phyloP scores from a whole-genome alignment of 1,140 invertebrate species.

The Cylas formicarius region DNA sequence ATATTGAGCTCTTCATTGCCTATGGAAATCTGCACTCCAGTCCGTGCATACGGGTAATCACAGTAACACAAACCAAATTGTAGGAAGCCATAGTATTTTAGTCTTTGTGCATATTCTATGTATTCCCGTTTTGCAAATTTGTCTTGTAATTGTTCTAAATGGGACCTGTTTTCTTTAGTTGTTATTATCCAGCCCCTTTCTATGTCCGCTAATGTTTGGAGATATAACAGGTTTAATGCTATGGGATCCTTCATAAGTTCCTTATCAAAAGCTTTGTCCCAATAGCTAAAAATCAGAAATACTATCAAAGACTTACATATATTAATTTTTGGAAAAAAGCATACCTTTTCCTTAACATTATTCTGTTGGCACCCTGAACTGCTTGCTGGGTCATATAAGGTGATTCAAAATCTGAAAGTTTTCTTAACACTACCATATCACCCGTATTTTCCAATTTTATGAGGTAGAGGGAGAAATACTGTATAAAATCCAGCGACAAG shows the following conservation, averaged over 20 bases:
- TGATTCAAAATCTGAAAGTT: slow-evolving; percentile 92
- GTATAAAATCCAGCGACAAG: slow-evolving; percentile 65
- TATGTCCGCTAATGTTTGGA: slow-evolving; percentile 80
- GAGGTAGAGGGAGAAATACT: slow-evolving; percentile 85
- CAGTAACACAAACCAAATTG: slow-evolving; percentile 70
- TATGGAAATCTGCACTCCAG: slow-evolving; percentile 60
- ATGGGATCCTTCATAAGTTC: slow-evolving; percentile 73
- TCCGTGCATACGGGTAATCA: slow-evolving; percentile 68
- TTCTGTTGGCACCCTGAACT: slow-evolving; percentile 50
- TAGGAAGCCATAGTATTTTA: slow-evolving; percentile 85
- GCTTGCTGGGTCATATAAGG: slow-evolving; percentile 81
- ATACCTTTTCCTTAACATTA: slow-evolving; percentile 70
- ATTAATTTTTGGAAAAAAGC: slow-evolving; percentile 12
- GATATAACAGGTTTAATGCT: slow-evolving; percentile 79
- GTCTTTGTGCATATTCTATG: slow-evolving; percentile 66
- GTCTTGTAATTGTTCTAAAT: slow-evolving; percentile 62
- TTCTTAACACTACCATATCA: slow-evolving; percentile 69
- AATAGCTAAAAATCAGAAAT: slow-evolving; percentile 61
- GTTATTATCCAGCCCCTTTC: slow-evolving; percentile 77
- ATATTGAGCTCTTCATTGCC: slow-evolving; percentile 75
- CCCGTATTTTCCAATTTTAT: slow-evolving; percentile 69
- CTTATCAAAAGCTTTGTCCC: slow-evolving; percentile 78
- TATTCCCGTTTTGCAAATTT: slow-evolving; percentile 82
- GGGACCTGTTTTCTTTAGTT: slow-evolving; percentile 59
- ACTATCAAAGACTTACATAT: slow-evolving; percentile 3